Base-by-base conservation (phyloP, 1,140 invertebrate species). In the Anagrus nilaparvatae region DNA sequence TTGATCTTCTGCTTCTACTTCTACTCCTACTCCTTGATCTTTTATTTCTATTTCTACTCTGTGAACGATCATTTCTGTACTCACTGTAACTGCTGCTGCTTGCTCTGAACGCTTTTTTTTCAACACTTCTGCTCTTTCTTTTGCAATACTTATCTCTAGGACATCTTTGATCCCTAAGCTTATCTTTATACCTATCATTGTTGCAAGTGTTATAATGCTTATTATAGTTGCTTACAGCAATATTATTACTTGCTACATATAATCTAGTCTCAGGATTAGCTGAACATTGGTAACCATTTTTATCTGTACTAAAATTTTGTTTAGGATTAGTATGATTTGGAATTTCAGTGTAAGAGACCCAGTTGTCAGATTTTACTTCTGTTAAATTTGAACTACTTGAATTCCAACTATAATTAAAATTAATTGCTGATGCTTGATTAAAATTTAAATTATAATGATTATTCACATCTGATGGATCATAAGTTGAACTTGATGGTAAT, bases 1-100 rank as follows among this genome's bases (percentile, higher is more conserved):
- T 10, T 24, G 43, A 33, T 44, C 51, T 58, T 37, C 53, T 62
- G 10, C 39, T 53, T 40, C 48, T 53, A 24, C 42, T 59, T 27
- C 29, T 32, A 28, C 28, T 25, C 38, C 25, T 48, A 9, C 44
- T 50, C 33, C 41, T 48, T 38, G 46, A 45, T 34, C 48, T 49
- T 4, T 38, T 45, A 7, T 21, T 34, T 42, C 40, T 52, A 10
- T n/a, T n/a, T n/a, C n/a, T n/a, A n/a, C n/a, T n/a, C n/a, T 6
- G 4, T 27, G 44, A 43, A 13, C 49, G 51, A 43, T 49, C 46
- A 25, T 37, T 51, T 25, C 41, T 50, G 10, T 46, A 32, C 3
- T 31, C n/a, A n/a, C n/a, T n/a, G n/a, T n/a, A n/a, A n/a, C n/a
- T n/a, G n/a, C n/a, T n/a, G n/a, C n/a, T n/a, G n/a, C n/a, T n/a